Base-by-base conservation (phyloP, 2,888 invertebrate genomes). In the Fabriciana adippe region DNA sequence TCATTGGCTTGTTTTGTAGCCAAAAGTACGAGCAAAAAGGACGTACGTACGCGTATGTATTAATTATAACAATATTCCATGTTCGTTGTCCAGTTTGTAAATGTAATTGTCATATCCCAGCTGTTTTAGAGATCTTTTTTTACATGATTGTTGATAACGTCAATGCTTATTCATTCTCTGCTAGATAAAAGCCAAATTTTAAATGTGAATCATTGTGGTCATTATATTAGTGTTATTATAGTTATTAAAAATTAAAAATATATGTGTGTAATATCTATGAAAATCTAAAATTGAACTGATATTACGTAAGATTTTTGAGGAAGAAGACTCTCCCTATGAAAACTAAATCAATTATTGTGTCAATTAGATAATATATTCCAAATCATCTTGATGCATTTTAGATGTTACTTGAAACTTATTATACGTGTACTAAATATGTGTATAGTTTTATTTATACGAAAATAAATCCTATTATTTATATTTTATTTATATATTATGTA, bases 1-100 rank as follows among this genome's bases (percentile, higher is more conserved):
- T 51, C n/a, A 18, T 31, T 45, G 59, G 31, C 60, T 55, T 67
- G 41, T 26, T 64, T 64, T 67, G 54, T 64, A 68, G 68, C 60
- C 60, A 61, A 35, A 41, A 14, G 47, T 62, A 62, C 56, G 51
- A 41, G 21, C 16, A 54, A 53, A 51, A 61, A 62, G 45, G 51
- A 65, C 47, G 16, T 56, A 61, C 35, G 48, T 50, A 57, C 54
- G 54, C 47, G 50, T 62, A 45, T 57, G 63, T 66, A 63, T 63
- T 54, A 26, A 26, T 26, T 26, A 26, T 31, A 53, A n/a, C 3
- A 41, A 41, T 51, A 62, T 13, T 26, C 26, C 26, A 26, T 26
- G 15, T 26, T 15, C n/a, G 35, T 18, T 65, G 16, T 64, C 18
- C 26, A 48, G 3, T 48, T 47, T 31, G 31, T 60, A 54, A 14